These are phyloP conservation scores for Drosophila tsacasi DNA, from an alignment of 1,140 invertebrate species.

Conservation along the genomic window DNA sequence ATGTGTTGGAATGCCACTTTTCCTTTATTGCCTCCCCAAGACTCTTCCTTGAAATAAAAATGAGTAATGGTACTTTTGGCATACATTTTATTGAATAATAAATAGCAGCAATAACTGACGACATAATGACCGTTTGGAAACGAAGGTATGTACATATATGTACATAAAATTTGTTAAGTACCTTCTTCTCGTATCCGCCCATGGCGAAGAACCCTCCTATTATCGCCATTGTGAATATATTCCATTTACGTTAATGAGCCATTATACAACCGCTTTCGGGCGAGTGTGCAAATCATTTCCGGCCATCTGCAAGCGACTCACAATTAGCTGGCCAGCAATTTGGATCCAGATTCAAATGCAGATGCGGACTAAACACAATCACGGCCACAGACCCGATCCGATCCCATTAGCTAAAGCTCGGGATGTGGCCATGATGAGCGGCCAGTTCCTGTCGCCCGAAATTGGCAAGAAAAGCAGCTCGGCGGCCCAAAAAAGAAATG, in stretches of 20 bases:
- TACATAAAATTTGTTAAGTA: constrained; percentile 9
- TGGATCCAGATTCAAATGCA: constrained; percentile 30
- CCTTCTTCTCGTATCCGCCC: neutral
- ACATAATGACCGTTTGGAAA: constrained; percentile 6
- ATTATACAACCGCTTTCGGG: constrained; percentile 15
- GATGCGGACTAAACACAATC: constrained; percentile 33
- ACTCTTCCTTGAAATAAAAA: neutral
- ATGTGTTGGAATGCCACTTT: neutral
- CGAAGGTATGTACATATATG: too few relatives aligned
- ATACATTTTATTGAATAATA: constrained; percentile 4
- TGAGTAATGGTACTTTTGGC: neutral
- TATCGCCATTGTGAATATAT: constrained; percentile 11
- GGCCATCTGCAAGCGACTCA: constrained; percentile 27
- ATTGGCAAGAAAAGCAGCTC: constrained; percentile 49
- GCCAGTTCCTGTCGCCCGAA: constrained; percentile 44
- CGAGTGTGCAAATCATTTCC: constrained; percentile 39
- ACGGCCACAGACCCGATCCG: constrained; percentile 30
- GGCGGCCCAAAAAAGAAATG: constrained; percentile 43
- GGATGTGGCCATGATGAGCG: constrained; percentile 25
- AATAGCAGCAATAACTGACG: neutral
- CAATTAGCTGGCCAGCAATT: constrained; percentile 35
- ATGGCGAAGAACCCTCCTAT: constrained; percentile 9
- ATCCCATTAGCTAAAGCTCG: constrained; percentile 38
- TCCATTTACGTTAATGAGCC: constrained; percentile 36
- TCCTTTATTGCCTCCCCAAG: neutral